Evolutionary conservation across 2,888 invertebrate species (phyloP), one percentile per base, ranked within the genome.

Genomic region (Glaucopsyche alexis): DNA sequence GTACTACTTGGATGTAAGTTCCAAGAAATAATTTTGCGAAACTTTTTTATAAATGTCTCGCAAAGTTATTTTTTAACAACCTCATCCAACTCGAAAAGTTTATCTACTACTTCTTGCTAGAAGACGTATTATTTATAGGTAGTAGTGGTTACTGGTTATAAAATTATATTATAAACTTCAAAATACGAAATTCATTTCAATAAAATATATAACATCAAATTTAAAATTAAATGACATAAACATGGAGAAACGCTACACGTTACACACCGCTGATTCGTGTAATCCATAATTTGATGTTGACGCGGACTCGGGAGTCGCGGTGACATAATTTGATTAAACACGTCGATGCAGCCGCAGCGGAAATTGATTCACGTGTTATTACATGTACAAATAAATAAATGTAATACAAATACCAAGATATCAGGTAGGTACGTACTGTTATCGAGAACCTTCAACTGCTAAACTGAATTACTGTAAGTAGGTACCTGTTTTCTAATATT

Each of bases 1-100:
- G 73, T 91, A 91, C 79, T 91, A 84, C 78, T 82, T 92, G 71
- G 88, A 91, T 81, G 91, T 91, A 83, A 81, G 70, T 69, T 16
- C 7, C 38, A 19, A 19, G 6, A 14, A 38, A 50, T 47, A 45
- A 49, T 49, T 13, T 8, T 42, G 2, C 8, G 6, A 7, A 6
- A 7, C 7, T 42, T 42, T 42, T 29, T 29, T 3, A 29, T 29
- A 29, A 29, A 1, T 4, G 29, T 1, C 2, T 29, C 29, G 29
- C 29, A 29, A 29, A 29, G 4, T 29, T 0, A 29, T 29, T 29
- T 29, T 4, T 29, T 29, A 29, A 29, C n/a, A n/a, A n/a, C n/a
- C n/a, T n/a, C n/a, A 42, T 7, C 42, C 42, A 42, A 42, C 4
- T 42, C 42, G 42, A 8, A 42, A 29, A 42, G 6, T 42, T 40